Base-by-base conservation (phyloP, 2,797 vertebrate genomes). In the Petrocephalus sullivani region DNA sequence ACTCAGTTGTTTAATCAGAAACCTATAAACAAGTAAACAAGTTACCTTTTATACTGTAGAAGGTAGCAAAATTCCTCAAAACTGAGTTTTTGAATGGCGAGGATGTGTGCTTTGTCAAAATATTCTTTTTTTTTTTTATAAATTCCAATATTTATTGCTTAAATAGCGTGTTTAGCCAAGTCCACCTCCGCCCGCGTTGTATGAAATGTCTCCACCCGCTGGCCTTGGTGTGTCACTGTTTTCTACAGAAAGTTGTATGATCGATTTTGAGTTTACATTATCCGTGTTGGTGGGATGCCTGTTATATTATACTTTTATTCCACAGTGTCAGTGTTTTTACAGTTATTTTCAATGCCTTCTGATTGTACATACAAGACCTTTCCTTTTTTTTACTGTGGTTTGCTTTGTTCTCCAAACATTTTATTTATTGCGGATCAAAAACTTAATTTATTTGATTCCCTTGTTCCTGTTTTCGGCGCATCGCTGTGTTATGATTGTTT, bases 351-450 rank as follows among this genome's bases (percentile, higher is more conserved):
- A 3, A 23, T 41, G 58, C 84, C 16, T 88, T 56, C 8, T 16
- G 23, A 28, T 78, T 71, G 60, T 88, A 93, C 93, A 94, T 94
- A 93, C 85, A 90, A 93, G 90, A 51, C 1, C 16, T 57, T n/a
- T 9, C 21, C 1, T 33, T 67, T 67, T 67, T 91, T 92, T 92
- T 91, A 91, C 88, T 88, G 89, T 92, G 91, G 89, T 91, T 89
- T 89, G 90, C 90, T 91, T 91, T 87, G 85, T 82, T 82, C 78
- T 49, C 78, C 51, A 51, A 88, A 88, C 87, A 5, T 54, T 87
- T 85, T 85, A 85, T 85, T 90, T 89, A 89, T 92, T 90, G 91
- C 91, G 91, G 91, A 90, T 91, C 67, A 89, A 85, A 88, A 88
- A 54, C 41, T 75, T 86, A 88, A 86, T 84, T 87, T 89, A 57